phyloP scores from a whole-genome alignment of 2,113 vertebrate species.

The Tinamus guttatus region DNA sequence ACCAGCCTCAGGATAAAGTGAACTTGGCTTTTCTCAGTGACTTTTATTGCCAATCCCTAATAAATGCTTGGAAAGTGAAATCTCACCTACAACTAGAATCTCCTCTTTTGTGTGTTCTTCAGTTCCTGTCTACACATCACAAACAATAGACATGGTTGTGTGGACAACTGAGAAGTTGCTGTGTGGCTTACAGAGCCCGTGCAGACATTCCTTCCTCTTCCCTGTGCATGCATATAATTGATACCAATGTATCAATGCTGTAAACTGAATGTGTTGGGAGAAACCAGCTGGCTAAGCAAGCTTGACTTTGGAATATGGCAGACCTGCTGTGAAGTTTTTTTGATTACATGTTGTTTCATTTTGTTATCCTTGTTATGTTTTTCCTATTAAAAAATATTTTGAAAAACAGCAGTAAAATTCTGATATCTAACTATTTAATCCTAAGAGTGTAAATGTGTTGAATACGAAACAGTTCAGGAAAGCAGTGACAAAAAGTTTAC shows the following conservation, averaged over 20 bases:
- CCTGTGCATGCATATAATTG: not conserved
- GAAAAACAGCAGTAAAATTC: not conserved
- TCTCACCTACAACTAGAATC: not conserved
- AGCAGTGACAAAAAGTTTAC: not conserved
- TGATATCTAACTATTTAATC: not conserved
- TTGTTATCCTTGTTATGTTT: not conserved
- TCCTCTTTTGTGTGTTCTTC: not conserved
- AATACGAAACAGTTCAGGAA: not conserved
- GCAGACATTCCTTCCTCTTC: not conserved
- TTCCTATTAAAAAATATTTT: not conserved
- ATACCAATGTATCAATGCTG: not conserved
- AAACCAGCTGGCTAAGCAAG: not conserved
- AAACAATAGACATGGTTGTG: not conserved
- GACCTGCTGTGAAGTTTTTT: not conserved
- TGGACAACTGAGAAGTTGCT: not conserved
- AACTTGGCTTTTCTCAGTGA: not conserved
- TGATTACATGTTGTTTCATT: not conserved
- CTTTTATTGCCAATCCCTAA: not conserved
- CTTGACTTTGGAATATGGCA: constrained; percentile 6
- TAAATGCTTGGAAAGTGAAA: not conserved
- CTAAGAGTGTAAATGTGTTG: not conserved
- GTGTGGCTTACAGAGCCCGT: not conserved
- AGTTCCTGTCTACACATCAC: not conserved
- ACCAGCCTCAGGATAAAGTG: not conserved
- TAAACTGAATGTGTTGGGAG: not conserved